Base-by-base conservation (phyloP, 2,797 vertebrate species). In the Dromococcyx pavoninus region DNA sequence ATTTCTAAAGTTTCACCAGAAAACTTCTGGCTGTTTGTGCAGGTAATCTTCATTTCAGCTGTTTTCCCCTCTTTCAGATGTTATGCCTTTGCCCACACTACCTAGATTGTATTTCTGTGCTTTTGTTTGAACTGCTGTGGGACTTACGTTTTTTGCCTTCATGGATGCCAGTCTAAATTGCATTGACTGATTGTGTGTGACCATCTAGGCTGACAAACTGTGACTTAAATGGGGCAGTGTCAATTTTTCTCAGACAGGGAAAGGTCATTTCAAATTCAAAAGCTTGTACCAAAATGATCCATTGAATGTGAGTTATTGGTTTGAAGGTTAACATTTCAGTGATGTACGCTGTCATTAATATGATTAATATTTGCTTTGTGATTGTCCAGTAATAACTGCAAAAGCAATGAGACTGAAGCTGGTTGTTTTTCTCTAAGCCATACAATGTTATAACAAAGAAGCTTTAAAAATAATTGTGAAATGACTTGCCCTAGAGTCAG, bases 211-310 rank as follows among this genome's bases (percentile, higher is more conserved):
- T 96, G 94, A 97, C 94, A 92, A 84, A 93, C 65, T 73, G 53
- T 90, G 94, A 96, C 89, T 96, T 95, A 94, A 96, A 89, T 91
- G 91, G 93, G 83, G 92, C 86, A 83, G 41, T 79, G 89, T 84
- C 91, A 94, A 77, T 92, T 95, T 82, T 88, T 91, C 86, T 95
- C 62, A 91, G 92, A 58, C 54, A 69, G 32, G 30, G 81, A 96
- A 96, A 82, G 62, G 72, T 50, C 69, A 80, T 56, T 85, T 93
- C 37, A 51, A 66, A 90, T 93, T 83, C 24, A 14, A 87, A 90
- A 75, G 50, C 30, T 76, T 85, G 64, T 27, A 30, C 48, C 9
- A 3, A 86, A 33, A 46, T 35, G 35, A 74, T 74, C 82, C 60
- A 80, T 78, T 43, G 78, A 43, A 91, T 89, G 32, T 54, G 75